Evolutionary conservation across 2,797 vertebrate genomes (phyloP).

Genomic region (Triplophysa bombifrons): DNA sequence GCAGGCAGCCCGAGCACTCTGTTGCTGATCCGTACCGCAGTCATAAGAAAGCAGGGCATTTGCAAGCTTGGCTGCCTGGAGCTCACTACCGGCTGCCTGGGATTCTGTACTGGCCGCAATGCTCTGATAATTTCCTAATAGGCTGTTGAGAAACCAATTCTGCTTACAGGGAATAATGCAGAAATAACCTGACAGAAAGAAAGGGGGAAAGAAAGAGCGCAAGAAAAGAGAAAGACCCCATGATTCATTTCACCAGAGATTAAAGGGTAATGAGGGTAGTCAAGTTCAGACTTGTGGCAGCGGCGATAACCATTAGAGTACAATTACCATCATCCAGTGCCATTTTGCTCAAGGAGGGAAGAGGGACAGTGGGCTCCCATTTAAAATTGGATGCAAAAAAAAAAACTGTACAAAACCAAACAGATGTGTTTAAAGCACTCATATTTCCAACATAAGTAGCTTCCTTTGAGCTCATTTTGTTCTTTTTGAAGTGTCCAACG

Average conservation of each 20-base stretch:
- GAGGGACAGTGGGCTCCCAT: not conserved
- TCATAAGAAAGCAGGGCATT: constrained; percentile 27
- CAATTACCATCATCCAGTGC: constrained; percentile 19
- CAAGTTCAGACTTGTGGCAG: constrained; percentile 32
- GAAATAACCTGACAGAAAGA: constrained; percentile 20
- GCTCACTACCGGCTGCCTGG: constrained; percentile 15
- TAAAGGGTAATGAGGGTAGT: constrained; percentile 24
- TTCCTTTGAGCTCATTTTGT: not conserved
- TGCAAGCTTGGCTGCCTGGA: constrained; percentile 33
- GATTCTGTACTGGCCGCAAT: constrained; percentile 33
- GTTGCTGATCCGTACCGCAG: constrained; percentile 25
- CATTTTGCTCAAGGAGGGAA: not conserved
- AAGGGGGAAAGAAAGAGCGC: not conserved
- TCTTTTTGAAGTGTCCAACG: not conserved
- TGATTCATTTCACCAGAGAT: constrained; percentile 25
- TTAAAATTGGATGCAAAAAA: not conserved
- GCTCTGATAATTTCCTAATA: constrained; percentile 48
- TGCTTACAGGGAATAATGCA: constrained; percentile 29
- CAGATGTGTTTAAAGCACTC: not conserved
- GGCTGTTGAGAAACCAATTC: constrained; percentile 44
- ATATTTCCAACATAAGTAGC: not conserved
- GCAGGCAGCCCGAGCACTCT: not conserved
- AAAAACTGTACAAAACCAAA: not conserved
- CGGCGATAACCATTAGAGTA: constrained; percentile 20
- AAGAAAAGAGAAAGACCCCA: not conserved